phyloP scores from a whole-genome alignment of 2,113 vertebrate genomes.

The Tenrec ecaudatus region DNA sequence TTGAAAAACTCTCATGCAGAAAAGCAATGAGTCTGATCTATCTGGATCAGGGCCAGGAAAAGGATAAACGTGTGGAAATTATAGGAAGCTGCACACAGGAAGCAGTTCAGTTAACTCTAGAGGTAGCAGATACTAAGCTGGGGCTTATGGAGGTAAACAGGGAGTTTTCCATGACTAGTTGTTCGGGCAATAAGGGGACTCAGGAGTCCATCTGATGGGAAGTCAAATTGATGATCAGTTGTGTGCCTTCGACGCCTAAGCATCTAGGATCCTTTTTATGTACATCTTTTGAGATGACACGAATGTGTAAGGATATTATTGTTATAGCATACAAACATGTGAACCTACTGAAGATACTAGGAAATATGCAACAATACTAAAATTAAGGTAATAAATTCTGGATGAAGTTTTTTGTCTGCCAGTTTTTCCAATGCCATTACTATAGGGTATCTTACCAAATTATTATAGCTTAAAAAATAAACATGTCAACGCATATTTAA shows the following conservation, averaged over 20 bases:
- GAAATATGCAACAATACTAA: not conserved
- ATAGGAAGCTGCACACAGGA: not conserved
- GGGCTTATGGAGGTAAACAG: conserved; percentile 20
- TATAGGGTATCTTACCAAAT: not conserved
- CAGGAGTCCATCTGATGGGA: not conserved
- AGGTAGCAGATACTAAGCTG: not conserved
- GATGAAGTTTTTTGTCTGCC: not conserved
- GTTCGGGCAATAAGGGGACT: not conserved
- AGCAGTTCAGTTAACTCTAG: conserved; percentile 24
- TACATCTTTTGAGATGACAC: not conserved
- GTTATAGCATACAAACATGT: not conserved
- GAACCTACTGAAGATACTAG: conserved; percentile 4
- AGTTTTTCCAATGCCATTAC: conserved; percentile 45
- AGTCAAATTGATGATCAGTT: conserved; percentile 14
- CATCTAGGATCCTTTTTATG: not conserved
- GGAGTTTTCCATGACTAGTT: not conserved
- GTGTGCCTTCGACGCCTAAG: not conserved
- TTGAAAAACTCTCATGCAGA: not conserved
- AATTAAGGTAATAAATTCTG: not conserved
- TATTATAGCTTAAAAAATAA: not conserved
- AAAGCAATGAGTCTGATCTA: conserved; percentile 6
- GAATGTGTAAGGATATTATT: not conserved
- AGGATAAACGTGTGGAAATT: conserved; percentile 10
- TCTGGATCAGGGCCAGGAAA: conserved; percentile 15
- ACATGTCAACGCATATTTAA: not conserved